Base-by-base conservation (phyloP, 2,888 invertebrate species). In the Pantelozetes paolii region DNA sequence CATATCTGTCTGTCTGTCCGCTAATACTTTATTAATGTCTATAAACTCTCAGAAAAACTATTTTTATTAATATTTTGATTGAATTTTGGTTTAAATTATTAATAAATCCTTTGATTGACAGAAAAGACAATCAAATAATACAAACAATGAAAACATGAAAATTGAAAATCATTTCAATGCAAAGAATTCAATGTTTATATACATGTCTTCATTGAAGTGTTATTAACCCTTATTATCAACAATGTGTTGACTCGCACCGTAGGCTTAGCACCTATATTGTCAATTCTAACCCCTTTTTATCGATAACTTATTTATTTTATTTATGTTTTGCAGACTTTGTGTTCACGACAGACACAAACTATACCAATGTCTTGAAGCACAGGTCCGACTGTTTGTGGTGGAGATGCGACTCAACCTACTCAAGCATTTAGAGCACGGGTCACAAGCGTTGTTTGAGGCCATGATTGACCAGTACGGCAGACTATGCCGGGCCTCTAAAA, bases 381-480 rank as follows among this genome's bases (percentile, higher is more conserved):
- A 87, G 79, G 85, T 87, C 32, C 85, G 86, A 78, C 87, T 88
- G 80, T 87, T 87, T 82, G 86, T 88, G 75, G 84, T 87, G 77
- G 87, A 88, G 80, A 85, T 87, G 77, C 87, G 87, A 80, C 85
- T 86, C 79, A 84, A 83, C 76, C 83, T 86, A 76, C 81, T 86
- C 76, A 84, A 85, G 78, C 84, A 76, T 40, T 62, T 74, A 50
- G 59, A 67, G 20, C 72, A 72, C 15, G 71, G 71, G 77, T 85
- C 86, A 73, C 83, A 84, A 80, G 81, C 84, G 75, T 86, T 87
- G 81, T 83, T 87, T 76, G 83, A 83, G 75, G 86, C 85, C 79
- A 82, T 88, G 77, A 82, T 88, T 78, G 86, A 87, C 77, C 87
- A 87, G 78, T 89, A 88, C 80, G 85, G 86, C 79, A 86, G 86